Evolutionary conservation across 2,113 vertebrate genomes (phyloP).

Genomic region (Mobula birostris): DNA sequence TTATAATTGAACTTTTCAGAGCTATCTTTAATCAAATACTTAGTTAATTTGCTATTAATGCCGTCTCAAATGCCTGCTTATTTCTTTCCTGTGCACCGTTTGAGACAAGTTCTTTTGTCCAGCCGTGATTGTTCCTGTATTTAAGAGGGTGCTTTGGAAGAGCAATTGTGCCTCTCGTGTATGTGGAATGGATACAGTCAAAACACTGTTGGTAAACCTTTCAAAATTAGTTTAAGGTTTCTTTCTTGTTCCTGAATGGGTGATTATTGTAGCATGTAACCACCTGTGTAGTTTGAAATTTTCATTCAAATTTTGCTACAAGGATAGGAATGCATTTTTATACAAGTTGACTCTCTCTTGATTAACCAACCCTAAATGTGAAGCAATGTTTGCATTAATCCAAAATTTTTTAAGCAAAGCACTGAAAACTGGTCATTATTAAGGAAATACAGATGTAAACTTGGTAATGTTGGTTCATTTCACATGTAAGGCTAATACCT

Average conservation of each 20-base stretch:
- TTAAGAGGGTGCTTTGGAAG: not conserved
- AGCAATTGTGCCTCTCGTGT: not conserved
- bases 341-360: not conserved
- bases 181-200: not conserved
- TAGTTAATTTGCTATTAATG: conserved; percentile 29
- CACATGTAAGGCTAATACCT: not conserved
- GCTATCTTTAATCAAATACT: conserved; percentile 18
- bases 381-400: not conserved
- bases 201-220: not conserved
- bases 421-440: not conserved
- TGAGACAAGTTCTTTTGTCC: not conserved
- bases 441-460: no score
- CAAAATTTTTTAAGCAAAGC: no score
- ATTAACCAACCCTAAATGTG: not conserved
- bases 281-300: not conserved
- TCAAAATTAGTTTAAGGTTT: not conserved
- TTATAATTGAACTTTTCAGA: not conserved
- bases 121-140: not conserved
- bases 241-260: not conserved
- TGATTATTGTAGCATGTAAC: not conserved
- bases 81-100: not conserved
- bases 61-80: not conserved
- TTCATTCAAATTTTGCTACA: not conserved
- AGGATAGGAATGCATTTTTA: not conserved
- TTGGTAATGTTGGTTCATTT: not conserved